Base-by-base conservation (phyloP, 2,113 vertebrate species). In the Notarius lentiginosus region DNA sequence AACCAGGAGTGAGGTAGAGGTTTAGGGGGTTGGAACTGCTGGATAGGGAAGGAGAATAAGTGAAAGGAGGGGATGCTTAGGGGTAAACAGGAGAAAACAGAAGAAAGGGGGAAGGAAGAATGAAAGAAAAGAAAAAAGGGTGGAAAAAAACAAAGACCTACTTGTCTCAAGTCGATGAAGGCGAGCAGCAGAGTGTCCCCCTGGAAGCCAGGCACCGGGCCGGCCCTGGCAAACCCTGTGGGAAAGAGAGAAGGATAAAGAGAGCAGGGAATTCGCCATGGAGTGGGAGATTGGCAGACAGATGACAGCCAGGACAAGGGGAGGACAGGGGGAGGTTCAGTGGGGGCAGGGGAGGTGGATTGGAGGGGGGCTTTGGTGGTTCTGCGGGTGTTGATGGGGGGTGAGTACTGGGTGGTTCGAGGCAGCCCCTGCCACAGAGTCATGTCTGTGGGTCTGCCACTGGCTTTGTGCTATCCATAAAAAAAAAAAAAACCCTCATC, bases 151-250 rank as follows among this genome's bases (percentile, higher is more conserved):
- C 97, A 99, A 99, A 99, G 97, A 97, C 98, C 96, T 98, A 99
- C 98, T 99, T 99, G 98, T 99, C 98, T 99, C 97, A 99, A 99
- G 97, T 99, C 98, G 97, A 98, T 99, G 98, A 99, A 99, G 97
- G 98, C 98, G 97, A 99, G 96, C 97, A 98, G 97, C 97, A 99
- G 97, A 95, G 98, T 99, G 97, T 99, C 98, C 96, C 97, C 98
- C 96, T 99, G 98, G 97, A 99, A 99, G 95, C 98, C 98, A 96
- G 97, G 97, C 97, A 99, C 98, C 94, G 98, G 98, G 95, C 97
- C 97, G 95, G 98, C 98, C 96, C 98, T 99, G 98, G 98, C 98
- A 99, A 99, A 99, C 97, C 97, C 98, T 99, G 98, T 99, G 98
- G 98, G 98, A 99, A 99, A 97, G 97, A 96, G 97, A 96, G 96